These are phyloP conservation scores for Gallinago undulata DNA, from an alignment of 2,113 vertebrate genomes.

Conservation along the genomic window DNA sequence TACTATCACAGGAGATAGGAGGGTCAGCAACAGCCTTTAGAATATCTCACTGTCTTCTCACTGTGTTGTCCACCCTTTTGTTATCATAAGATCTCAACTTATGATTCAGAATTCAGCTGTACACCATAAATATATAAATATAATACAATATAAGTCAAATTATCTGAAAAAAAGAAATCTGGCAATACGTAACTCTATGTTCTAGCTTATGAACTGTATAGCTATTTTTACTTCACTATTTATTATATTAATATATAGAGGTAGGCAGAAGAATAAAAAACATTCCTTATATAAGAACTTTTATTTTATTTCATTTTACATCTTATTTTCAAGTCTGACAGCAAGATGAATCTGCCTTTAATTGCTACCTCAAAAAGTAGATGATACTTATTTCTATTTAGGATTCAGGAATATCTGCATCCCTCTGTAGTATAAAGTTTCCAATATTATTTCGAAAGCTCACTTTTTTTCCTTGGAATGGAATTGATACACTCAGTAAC, in stretches of 20 bases:
- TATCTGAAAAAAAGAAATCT: neutral
- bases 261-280: neutral
- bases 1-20: neutral
- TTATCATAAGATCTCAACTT: neutral
- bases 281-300: neutral
- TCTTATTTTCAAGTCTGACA: neutral
- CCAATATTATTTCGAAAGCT: neutral
- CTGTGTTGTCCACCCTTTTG: neutral
- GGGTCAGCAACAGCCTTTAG: neutral
- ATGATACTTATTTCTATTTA: neutral
- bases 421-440: neutral
- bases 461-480: neutral
- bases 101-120: neutral
- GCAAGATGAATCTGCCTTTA: neutral
- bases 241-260: neutral
- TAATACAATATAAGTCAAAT: neutral
- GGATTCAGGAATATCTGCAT: neutral
- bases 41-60: neutral
- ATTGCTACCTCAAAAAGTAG: neutral
- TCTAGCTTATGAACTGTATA: neutral
- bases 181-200: neutral
- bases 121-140: neutral
- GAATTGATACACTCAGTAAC: neutral
- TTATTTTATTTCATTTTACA: neutral
- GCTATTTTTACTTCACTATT: neutral